Percentiles rank a stretch among this genome's conserved stretches.
Evolutionary conservation across 37 sponge, comb jelly and placozoan genomes (phyloP).

Genomic region (Cladorhizidae sp.): DNA sequence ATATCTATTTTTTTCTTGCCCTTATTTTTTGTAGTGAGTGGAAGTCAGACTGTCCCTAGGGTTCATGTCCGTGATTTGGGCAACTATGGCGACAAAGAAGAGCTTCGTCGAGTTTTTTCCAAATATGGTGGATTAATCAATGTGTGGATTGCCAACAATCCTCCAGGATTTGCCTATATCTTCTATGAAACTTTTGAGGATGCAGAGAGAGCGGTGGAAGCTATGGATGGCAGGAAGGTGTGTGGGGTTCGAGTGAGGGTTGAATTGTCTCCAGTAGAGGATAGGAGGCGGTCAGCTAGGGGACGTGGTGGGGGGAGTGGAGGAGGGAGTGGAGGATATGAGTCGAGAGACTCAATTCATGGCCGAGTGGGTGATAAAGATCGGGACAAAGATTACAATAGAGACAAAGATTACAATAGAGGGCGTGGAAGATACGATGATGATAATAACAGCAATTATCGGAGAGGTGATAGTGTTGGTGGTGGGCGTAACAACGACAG

Average conservation of each 20-base stretch:
- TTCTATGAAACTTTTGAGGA: conserved; percentile 68
- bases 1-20: too few species aligned
- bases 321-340: conserved; percentile 20
- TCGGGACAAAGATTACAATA: background rate
- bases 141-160: conserved; percentile 88
- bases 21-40: background rate
- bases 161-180: conserved; percentile 91
- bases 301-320: background rate
- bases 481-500: conserved; percentile 17
- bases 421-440: conserved; percentile 3
- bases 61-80: conserved; percentile 71
- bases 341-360: background rate
- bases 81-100: conserved; percentile 64
- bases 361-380: background rate
- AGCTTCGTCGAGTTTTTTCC: conserved; percentile 47
- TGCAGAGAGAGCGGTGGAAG: conserved; percentile 70
- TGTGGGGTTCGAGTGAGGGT: conserved; percentile 75
- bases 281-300: conserved; percentile 22
- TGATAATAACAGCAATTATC: background rate
- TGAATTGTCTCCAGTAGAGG: conserved; percentile 65
- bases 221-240: conserved; percentile 48
- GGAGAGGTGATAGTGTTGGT: conserved; percentile 3
- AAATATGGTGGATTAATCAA: conserved; percentile 55
- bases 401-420: background rate
- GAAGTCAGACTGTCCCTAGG: conserved; percentile 38